Evolutionary conservation across 1,140 invertebrate genomes (phyloP), one percentile per base, ranked within the genome.

Genomic region (Bombus confusus): DNA sequence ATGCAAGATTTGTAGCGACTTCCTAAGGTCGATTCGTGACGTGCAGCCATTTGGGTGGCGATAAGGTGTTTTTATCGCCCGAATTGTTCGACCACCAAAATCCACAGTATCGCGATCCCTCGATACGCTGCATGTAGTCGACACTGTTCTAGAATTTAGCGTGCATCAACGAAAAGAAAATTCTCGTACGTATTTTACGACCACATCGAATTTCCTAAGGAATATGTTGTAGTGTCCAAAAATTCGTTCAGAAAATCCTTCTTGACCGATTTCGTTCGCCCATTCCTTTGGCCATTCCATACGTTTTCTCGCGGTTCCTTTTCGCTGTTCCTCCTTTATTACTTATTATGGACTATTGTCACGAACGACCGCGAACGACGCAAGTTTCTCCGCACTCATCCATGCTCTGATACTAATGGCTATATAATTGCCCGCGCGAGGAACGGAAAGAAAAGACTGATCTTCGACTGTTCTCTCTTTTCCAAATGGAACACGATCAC

Each of bases 1-100:
- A 85, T 84, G 77, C 79, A 84, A 73, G 37, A 83, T 81, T 74
- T 68, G 34, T 43, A 85, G 64, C 22, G 25, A 57, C 62, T 88
- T 62, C 66, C 68, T 37, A 80, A 68, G 15, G 41, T 87, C 89
- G 85, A 89, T 90, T 87, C 73, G 87, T 90, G 87, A 87, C 87
- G 85, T 43, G 39, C 71, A 66, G 83, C 71, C 69, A 43, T 74
- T 31, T 25, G 18, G 76, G 39, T 15, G 57, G 28, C 57, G 25
- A 57, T 13, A 59, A 59, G 66, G 34, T 59, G 57, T 71, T 22
- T 9, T 25, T 41, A 13, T 59, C 64, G 62, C 6, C 47, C 64
- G 73, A 73, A 47, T 74, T 13, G 6, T 13, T 31, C 80, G 69
- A 64, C 39, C 52, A 41, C 28, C n/a, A 22, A 52, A 52, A 41